Conservation (phyloP, 2,888 invertebrate genomes). For the Diabrotica balteata region DNA sequence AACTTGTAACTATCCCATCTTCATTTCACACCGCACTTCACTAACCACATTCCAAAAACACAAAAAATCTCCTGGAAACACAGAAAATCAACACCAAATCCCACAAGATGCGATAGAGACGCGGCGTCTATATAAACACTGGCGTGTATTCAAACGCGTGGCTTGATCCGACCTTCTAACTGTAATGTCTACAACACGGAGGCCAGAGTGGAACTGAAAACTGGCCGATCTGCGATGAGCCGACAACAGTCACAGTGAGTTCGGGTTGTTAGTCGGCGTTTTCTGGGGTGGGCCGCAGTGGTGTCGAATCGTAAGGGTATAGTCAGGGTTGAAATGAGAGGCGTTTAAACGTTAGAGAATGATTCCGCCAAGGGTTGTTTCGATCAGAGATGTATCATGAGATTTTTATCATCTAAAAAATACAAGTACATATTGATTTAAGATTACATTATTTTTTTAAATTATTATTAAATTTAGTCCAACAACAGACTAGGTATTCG, state of each 20-base stretch:
- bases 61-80: slow-evolving; percentile 10
- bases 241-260: slow-evolving; percentile 34
- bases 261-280: slow-evolving; percentile 26
- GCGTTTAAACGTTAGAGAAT: slow-evolving; percentile 2
- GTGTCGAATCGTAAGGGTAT: slow-evolving; percentile 14
- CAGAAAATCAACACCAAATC: slow-evolving; percentile 8
- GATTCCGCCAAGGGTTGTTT: background rate
- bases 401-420: no score
- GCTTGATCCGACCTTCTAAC: background rate
- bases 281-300: slow-evolving; percentile 34
- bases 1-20: slow-evolving; percentile 17
- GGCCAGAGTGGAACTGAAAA: slow-evolving; percentile 15
- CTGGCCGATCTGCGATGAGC: slow-evolving; percentile 20
- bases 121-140: slow-evolving; percentile 19
- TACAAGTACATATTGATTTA: no score
- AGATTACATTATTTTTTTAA: no score
- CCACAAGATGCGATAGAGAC: slow-evolving; percentile 8
- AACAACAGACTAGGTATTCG: no score
- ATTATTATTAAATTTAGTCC: no score
- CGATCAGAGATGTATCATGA: no score
- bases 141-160: slow-evolving; percentile 4
- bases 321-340: slow-evolving; percentile 1
- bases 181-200: background rate
- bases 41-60: slow-evolving; percentile 15
- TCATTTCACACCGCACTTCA: slow-evolving; percentile 16